Percentiles rank a stretch among this genome's conserved stretches.
phyloP scores from a whole-genome alignment of 2,888 invertebrate genomes.

The Omphaloscelis lunosa region DNA sequence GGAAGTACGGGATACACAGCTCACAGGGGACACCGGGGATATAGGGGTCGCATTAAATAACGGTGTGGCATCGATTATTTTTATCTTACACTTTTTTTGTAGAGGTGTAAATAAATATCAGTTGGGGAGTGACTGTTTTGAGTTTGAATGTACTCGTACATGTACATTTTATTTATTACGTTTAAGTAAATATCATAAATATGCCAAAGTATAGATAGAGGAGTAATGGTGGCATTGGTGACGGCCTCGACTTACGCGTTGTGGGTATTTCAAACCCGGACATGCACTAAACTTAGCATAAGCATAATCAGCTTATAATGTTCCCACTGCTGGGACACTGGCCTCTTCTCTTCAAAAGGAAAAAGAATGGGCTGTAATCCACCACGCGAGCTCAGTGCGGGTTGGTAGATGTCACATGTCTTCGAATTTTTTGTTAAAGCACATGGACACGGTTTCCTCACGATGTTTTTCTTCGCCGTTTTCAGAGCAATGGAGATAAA shows the following conservation, averaged over 20 bases:
- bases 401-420: too few species aligned
- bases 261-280: neutral
- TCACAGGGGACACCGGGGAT: conserved; percentile 64
- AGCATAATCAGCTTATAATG: neutral
- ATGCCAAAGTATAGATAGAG: neutral
- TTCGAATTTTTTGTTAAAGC: too few species aligned
- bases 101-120: conserved; percentile 2
- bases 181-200: neutral
- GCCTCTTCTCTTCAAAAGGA: too few species aligned
- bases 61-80: conserved; percentile 68
- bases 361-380: too few species aligned
- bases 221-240: neutral
- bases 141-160: neutral
- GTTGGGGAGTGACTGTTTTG: conserved; percentile 16
- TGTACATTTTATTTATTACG: too few species aligned
- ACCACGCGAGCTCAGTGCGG: too few species aligned
- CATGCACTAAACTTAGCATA: neutral
- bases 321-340: too few species aligned
- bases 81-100: conserved; percentile 28
- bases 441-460: too few species aligned
- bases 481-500: too few species aligned
- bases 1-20: conserved; percentile 65
- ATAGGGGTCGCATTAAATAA: conserved; percentile 68
- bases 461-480: too few species aligned
- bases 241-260: neutral